These are phyloP conservation scores for Tridacna crocea DNA, from an alignment of 2,888 invertebrate genomes.

Conservation along the genomic window DNA sequence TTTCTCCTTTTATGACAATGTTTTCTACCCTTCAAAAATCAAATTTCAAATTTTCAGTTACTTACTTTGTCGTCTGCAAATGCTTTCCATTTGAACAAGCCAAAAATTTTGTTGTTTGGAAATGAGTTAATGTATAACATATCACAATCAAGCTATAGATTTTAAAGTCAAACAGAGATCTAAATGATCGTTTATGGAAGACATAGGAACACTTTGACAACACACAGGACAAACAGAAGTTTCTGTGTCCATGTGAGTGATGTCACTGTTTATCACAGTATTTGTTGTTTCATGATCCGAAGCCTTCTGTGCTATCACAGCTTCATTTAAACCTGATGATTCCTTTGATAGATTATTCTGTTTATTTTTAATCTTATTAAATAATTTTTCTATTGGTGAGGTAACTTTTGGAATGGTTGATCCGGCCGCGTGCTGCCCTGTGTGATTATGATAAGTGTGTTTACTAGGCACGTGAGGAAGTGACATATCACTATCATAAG, in stretches of 20 bases:
- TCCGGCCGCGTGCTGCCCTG: not conserved
- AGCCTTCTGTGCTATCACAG: constrained; percentile 5
- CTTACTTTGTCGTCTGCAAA: too few relatives aligned
- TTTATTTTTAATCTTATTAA: constrained; percentile 35
- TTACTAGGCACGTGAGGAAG: too few relatives aligned
- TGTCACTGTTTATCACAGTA: constrained; percentile 5
- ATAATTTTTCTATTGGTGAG: constrained; percentile 55
- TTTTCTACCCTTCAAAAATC: not conserved
- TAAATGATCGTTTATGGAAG: constrained; percentile 76
- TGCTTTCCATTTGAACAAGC: too few relatives aligned
- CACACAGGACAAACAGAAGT: constrained; percentile 75
- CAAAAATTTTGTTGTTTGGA: too few relatives aligned
- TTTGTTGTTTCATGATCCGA: not conserved
- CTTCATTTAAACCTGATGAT: not conserved
- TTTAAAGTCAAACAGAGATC: constrained; percentile 70
- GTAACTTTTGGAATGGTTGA: constrained; percentile 24
- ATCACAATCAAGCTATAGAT: constrained; percentile 29
- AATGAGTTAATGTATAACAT: not conserved
- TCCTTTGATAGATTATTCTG: not conserved
- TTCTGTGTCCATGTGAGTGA: not conserved
- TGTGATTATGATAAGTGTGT: not conserved
- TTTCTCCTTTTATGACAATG: not conserved
- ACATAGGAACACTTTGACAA: constrained; percentile 55
- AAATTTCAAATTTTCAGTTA: too few relatives aligned
- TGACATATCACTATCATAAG: not conserved